Conservation (phyloP, 2,113 vertebrate genomes). For the Empidonax traillii region DNA sequence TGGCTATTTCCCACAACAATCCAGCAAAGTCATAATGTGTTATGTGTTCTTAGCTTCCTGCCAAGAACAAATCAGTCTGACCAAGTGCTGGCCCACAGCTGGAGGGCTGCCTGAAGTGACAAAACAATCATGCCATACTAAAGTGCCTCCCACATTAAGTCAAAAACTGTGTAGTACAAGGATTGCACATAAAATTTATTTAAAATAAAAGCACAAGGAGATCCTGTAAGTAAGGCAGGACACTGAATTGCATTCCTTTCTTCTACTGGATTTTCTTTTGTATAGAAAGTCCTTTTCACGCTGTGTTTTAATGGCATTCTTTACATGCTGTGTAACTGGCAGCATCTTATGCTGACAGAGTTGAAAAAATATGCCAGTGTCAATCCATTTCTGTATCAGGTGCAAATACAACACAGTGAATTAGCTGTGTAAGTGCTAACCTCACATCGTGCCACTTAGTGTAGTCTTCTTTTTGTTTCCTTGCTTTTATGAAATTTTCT, state of each 20-base stretch:
- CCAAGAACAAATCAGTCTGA: constrained; percentile 19
- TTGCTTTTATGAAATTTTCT: neutral
- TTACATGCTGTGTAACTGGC: neutral
- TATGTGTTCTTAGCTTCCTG: neutral
- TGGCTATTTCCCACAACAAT: neutral
- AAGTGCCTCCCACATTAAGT: neutral
- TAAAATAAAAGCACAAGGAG: neutral
- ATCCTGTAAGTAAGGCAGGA: neutral
- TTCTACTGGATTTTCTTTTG: neutral
- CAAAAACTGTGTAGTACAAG: neutral
- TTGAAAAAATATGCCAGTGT: neutral
- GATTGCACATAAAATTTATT: neutral
- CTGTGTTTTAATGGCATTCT: neutral
- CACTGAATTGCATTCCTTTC: neutral
- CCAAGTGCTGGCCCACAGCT: constrained; percentile 19
- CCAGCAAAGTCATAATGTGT: neutral
- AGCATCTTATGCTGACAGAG: fast-evolving
- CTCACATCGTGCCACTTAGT: neutral
- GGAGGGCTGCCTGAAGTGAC: constrained; percentile 8
- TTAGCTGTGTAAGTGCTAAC: neutral
- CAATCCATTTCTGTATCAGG: neutral
- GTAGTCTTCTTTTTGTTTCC: neutral
- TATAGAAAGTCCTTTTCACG: neutral
- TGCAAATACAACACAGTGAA: neutral
- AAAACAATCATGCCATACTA: neutral